Evolutionary conservation across 2,797 vertebrate species (phyloP).

Genomic region (Scolopax bukidnonensis): DNA sequence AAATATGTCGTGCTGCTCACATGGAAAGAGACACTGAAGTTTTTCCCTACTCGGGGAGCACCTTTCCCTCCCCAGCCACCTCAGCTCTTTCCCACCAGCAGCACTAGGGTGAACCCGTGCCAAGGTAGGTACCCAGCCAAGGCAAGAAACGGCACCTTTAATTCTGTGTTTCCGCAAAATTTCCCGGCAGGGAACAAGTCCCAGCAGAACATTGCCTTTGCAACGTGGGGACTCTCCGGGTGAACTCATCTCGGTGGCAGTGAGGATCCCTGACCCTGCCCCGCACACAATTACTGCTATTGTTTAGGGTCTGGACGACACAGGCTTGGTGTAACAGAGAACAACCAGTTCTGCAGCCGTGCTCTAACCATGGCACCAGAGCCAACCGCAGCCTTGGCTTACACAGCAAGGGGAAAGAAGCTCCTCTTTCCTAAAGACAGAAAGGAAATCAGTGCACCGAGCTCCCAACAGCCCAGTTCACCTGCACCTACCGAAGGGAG

Average conservation of each 20-base stretch:
- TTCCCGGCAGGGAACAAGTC: slow-evolving; percentile 46
- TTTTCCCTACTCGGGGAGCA: not conserved
- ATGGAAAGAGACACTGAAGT: not conserved
- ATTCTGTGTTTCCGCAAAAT: not conserved
- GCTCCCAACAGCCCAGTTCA: not conserved
- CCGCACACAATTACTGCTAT: not conserved
- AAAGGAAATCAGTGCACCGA: fast-evolving
- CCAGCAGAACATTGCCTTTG: not conserved
- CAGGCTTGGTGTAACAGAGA: not conserved
- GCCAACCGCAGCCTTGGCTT: not conserved
- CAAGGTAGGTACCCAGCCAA: not conserved
- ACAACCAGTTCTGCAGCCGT: not conserved
- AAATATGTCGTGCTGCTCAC: not conserved
- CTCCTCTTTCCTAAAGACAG: not conserved
- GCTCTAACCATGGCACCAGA: not conserved
- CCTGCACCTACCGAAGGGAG: not conserved
- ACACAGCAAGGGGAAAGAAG: not conserved
- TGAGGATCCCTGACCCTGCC: not conserved
- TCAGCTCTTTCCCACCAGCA: not conserved
- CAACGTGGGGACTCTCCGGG: not conserved
- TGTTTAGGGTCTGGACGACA: not conserved
- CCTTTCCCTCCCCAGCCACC: not conserved
- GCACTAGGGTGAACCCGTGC: not conserved
- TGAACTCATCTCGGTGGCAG: not conserved
- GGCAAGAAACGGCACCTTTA: not conserved